Conservation (phyloP, 2,797 vertebrate genomes). For the Acropternis orthonyx region DNA sequence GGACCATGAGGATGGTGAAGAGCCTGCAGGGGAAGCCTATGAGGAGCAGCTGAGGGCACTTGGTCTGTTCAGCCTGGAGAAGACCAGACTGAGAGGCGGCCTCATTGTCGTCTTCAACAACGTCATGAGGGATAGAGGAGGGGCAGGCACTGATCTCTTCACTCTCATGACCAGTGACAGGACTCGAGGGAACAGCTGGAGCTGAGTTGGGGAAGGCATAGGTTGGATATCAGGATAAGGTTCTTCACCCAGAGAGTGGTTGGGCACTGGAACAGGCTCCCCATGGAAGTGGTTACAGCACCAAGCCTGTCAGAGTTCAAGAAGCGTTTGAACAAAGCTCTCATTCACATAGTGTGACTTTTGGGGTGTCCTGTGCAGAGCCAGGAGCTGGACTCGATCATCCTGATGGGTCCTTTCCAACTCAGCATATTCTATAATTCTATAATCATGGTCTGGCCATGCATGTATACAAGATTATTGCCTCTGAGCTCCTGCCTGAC, state of each 20-base stretch:
- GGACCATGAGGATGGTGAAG: neutral
- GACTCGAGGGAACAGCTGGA: neutral
- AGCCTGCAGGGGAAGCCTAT: neutral
- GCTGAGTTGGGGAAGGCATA: neutral
- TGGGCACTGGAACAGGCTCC: neutral
- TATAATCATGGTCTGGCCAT: neutral
- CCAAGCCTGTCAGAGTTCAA: neutral
- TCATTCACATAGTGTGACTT: neutral
- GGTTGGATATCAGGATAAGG: neutral
- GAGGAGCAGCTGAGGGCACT: neutral
- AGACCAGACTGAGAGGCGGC: neutral
- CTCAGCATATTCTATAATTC: neutral
- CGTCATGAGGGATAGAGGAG: accelerated
- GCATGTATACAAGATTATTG: accelerated
- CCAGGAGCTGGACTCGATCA: accelerated
- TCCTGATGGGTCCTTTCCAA: neutral
- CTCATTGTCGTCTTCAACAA: neutral
- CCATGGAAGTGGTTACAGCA: neutral
- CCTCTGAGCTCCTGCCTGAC: neutral
- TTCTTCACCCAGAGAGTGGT: neutral
- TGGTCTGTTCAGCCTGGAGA: neutral
- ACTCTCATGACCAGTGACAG: neutral
- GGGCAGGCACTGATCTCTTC: too few species aligned
- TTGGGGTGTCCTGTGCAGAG: neutral
- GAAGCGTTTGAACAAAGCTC: accelerated